phyloP scores from a whole-genome alignment of 2,113 vertebrate species.

The Gopherus flavomarginatus region DNA sequence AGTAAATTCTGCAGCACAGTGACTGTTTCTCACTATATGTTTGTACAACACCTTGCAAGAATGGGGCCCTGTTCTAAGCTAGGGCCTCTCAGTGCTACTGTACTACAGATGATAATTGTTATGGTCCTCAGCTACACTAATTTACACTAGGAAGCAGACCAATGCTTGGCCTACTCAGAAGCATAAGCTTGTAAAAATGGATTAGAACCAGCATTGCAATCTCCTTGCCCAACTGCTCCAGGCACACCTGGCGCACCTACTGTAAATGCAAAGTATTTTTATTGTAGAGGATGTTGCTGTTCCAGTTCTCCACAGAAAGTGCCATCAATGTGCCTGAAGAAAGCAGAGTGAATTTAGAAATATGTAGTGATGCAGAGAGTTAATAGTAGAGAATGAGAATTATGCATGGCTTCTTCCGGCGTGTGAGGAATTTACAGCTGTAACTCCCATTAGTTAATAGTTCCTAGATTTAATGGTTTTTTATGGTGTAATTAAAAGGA shows the following conservation, averaged over 20 bases:
- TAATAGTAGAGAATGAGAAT: neutral
- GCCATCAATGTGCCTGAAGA: neutral
- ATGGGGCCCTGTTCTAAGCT: neutral
- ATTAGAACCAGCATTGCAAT: neutral
- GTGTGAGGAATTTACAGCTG: neutral
- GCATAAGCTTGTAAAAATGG: neutral
- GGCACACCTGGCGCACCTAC: neutral
- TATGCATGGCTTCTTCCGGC: neutral
- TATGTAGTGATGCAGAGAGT: neutral
- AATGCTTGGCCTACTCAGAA: neutral
- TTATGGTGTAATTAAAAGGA: neutral
- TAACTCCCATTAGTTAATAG: neutral
- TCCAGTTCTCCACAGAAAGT: neutral
- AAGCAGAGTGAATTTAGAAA: neutral
- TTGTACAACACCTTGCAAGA: too few relatives aligned
- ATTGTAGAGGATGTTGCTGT: neutral
- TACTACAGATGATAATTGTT: neutral
- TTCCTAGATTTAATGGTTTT: neutral
- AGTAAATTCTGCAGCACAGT: too few relatives aligned
- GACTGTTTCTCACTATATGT: too few relatives aligned
- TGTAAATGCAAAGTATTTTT: neutral
- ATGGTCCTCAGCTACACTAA: neutral
- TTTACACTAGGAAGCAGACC: neutral
- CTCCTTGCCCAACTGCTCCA: neutral
- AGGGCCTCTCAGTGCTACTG: neutral